These are phyloP conservation scores for Syngnathus rostellatus DNA, from an alignment of 2,797 vertebrate genomes.

Conservation along the genomic window DNA sequence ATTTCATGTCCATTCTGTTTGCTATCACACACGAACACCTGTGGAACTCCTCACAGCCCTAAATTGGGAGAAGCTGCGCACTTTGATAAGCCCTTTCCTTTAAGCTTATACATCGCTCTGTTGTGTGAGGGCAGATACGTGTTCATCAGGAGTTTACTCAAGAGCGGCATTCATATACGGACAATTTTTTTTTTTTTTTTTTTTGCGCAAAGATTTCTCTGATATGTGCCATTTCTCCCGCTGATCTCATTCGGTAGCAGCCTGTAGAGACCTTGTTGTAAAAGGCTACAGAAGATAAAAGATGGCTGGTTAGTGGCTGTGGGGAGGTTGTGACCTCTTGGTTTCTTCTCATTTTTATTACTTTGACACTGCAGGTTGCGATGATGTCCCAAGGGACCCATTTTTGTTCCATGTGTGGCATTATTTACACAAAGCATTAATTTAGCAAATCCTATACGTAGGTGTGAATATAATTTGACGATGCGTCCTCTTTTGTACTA, in stretches of 20 bases:
- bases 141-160: slow-evolving; percentile 53
- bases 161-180: slow-evolving; percentile 60
- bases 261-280: slow-evolving; percentile 55
- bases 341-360: slow-evolving; percentile 57
- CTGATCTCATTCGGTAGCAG: slow-evolving; percentile 54
- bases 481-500: not conserved
- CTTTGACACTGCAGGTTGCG: slow-evolving; percentile 47
- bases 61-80: slow-evolving; percentile 44
- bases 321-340: slow-evolving; percentile 27
- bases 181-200: slow-evolving; percentile 23
- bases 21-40: slow-evolving; percentile 54
- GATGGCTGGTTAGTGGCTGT: slow-evolving; percentile 26
- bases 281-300: slow-evolving; percentile 59
- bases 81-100: slow-evolving; percentile 59
- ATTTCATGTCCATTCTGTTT: slow-evolving; percentile 45
- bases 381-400: slow-evolving; percentile 48
- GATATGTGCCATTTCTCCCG: slow-evolving; percentile 61
- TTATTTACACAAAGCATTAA: not conserved
- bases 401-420: slow-evolving; percentile 25
- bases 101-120: slow-evolving; percentile 53
- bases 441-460: not conserved
- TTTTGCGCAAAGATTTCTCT: slow-evolving; percentile 57
- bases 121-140: slow-evolving; percentile 49
- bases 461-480: too few species aligned
- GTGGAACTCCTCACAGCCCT: slow-evolving; percentile 43